A percentile compares a stretch with the other conserved stretches of the same genome.
Conservation (phyloP, 2,113 vertebrate genomes). For the Silurus meridionalis region DNA sequence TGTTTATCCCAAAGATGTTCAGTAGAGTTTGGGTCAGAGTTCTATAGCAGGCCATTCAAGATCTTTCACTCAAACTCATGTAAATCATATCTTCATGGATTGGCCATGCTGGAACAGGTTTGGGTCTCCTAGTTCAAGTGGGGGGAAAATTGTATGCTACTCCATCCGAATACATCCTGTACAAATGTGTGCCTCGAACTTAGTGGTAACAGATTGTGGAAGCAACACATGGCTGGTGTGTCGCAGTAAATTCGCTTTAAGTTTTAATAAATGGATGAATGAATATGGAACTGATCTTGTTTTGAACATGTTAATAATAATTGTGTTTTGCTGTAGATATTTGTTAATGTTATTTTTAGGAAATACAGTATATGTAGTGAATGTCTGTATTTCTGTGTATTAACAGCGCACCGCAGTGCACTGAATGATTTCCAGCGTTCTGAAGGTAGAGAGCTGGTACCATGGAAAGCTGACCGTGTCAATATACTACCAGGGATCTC, state of each 20-base stretch:
- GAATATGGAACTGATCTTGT: not conserved
- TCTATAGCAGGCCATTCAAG: no score
- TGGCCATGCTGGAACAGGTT: no score
- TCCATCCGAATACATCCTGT: no score
- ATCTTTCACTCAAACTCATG: no score
- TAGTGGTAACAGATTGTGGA: no score
- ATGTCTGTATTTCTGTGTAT: constrained; percentile 18
- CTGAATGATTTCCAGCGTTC: constrained; percentile 92
- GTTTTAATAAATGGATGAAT: not conserved
- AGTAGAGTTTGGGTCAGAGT: no score
- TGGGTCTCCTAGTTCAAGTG: no score
- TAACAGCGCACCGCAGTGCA: constrained; percentile 79
- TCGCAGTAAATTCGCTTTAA: not conserved
- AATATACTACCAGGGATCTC: constrained; percentile 58
- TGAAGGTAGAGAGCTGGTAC: constrained; percentile 79
- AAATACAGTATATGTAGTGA: constrained; percentile 16
- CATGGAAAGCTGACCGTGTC: constrained; percentile 46
- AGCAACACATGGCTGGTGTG: no score
- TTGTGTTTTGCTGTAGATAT: not conserved
- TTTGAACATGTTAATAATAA: not conserved
- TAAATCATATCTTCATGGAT: no score
- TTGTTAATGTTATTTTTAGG: not conserved
- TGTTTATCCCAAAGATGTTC: no score
- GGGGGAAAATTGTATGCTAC: no score
- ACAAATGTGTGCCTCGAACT: no score